Conservation (phyloP, 2,113 vertebrate species). For the Romanogobio albipinnatus region DNA sequence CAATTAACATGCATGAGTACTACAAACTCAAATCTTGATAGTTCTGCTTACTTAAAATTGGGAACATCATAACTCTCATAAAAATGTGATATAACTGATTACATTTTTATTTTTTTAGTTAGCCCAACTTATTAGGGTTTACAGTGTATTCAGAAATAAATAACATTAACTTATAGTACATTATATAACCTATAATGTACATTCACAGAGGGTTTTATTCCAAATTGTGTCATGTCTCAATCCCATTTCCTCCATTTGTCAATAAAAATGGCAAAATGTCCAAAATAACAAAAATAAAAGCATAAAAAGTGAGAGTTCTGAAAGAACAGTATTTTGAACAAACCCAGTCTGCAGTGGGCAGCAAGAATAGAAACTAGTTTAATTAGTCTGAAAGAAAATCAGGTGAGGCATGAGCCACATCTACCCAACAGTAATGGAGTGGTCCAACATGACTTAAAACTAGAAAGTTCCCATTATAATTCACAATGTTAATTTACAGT, state of each 20-base stretch:
- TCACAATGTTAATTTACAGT: background rate
- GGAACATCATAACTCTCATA: too few species aligned
- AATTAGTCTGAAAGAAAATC: background rate
- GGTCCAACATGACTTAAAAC: background rate
- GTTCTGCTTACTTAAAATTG: too few species aligned
- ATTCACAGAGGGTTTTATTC: background rate
- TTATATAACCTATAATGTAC: too few species aligned
- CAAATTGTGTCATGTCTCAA: background rate
- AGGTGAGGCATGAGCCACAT: background rate
- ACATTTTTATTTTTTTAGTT: too few species aligned
- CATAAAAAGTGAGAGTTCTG: background rate
- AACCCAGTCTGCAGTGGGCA: background rate
- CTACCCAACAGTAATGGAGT: background rate
- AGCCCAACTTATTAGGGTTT: too few species aligned
- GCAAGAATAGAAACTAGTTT: background rate
- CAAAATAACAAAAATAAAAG: background rate
- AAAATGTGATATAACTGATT: too few species aligned
- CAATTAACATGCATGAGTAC: too few species aligned
- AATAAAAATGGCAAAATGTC: background rate
- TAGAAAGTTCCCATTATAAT: background rate
- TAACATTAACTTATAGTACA: too few species aligned
- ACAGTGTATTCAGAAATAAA: too few species aligned
- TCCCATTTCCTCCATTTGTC: background rate
- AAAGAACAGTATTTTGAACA: background rate
- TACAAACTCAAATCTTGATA: too few species aligned